Conservation (phyloP, 2,113 vertebrate genomes). For the Mustela lutreola region DNA sequence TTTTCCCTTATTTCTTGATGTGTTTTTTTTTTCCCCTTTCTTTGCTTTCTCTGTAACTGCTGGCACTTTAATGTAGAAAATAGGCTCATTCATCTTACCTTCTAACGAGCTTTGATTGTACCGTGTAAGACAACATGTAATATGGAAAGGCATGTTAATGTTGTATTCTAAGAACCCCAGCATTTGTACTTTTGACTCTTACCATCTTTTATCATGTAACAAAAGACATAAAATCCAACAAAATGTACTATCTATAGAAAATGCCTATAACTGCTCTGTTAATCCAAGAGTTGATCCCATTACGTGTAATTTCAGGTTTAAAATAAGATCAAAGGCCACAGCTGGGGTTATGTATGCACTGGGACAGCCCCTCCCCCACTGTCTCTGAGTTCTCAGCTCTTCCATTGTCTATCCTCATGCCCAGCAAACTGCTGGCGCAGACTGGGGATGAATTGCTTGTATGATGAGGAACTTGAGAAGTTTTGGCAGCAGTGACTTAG, state of each 20-base stretch:
- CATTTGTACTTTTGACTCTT: slow-evolving; percentile 82
- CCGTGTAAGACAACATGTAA: slow-evolving; percentile 77
- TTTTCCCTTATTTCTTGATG: slow-evolving; percentile 37
- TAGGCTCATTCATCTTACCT: slow-evolving; percentile 78
- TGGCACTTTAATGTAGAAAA: slow-evolving; percentile 75
- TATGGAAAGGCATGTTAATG: slow-evolving; percentile 75
- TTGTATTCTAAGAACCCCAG: slow-evolving; percentile 76
- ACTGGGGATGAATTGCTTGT: neutral
- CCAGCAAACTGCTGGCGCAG: neutral
- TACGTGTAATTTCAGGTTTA: slow-evolving; percentile 66
- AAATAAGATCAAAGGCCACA: slow-evolving; percentile 71
- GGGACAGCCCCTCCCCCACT: neutral
- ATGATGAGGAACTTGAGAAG: neutral
- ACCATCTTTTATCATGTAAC: slow-evolving; percentile 78
- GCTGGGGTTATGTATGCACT: slow-evolving; percentile 46
- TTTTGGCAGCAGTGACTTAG: neutral
- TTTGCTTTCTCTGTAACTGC: slow-evolving; percentile 41
- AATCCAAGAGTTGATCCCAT: slow-evolving; percentile 77
- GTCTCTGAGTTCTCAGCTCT: neutral
- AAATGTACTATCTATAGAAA: slow-evolving; percentile 78
- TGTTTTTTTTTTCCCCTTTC: neutral
- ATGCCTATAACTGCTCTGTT: slow-evolving; percentile 80
- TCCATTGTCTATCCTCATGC: neutral
- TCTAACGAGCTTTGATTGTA: slow-evolving; percentile 82
- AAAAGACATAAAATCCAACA: slow-evolving; percentile 84